Conservation (phyloP, 37 sponge, comb jelly and placozoan genomes). For the Geodia barretti region DNA sequence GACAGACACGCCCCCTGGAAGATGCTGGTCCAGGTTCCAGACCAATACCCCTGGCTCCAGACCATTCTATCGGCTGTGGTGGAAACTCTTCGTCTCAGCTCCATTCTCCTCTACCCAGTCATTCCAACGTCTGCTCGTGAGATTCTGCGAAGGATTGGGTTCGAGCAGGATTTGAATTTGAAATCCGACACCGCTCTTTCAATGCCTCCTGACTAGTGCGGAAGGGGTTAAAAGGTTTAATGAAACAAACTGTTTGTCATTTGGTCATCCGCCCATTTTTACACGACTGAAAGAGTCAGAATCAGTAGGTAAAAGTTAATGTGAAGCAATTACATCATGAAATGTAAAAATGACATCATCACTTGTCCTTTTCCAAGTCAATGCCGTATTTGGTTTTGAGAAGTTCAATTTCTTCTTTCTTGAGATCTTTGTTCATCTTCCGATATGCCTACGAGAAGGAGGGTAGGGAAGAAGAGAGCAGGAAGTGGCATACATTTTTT, state of each 20-base stretch:
- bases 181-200: not conserved
- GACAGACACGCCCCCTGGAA: slow-evolving; percentile 67
- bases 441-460: slow-evolving; percentile 76
- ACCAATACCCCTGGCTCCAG: slow-evolving; percentile 26
- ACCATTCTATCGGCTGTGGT: slow-evolving; percentile 43
- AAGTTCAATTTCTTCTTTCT: slow-evolving; percentile 90
- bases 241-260: not conserved
- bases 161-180: not conserved
- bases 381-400: slow-evolving; percentile 97
- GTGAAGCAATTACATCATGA: too few species aligned
- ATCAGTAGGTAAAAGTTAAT: not conserved
- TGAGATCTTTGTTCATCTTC: slow-evolving; percentile 94
- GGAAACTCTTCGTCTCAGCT: slow-evolving; percentile 61
- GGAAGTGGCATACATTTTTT: too few species aligned
- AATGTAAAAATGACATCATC: not conserved
- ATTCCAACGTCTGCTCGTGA: slow-evolving; percentile 39
- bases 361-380: slow-evolving; percentile 66
- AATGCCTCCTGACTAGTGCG: not conserved
- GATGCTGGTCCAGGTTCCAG: slow-evolving; percentile 43
- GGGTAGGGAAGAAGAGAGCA: not conserved
- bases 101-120: slow-evolving; percentile 63
- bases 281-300: not conserved
- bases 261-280: slow-evolving; percentile 27
- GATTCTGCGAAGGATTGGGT: slow-evolving; percentile 44
- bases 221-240: slow-evolving; percentile 8